Conservation (phyloP, 2,797 vertebrate species). For the Anguilla marmorata region DNA sequence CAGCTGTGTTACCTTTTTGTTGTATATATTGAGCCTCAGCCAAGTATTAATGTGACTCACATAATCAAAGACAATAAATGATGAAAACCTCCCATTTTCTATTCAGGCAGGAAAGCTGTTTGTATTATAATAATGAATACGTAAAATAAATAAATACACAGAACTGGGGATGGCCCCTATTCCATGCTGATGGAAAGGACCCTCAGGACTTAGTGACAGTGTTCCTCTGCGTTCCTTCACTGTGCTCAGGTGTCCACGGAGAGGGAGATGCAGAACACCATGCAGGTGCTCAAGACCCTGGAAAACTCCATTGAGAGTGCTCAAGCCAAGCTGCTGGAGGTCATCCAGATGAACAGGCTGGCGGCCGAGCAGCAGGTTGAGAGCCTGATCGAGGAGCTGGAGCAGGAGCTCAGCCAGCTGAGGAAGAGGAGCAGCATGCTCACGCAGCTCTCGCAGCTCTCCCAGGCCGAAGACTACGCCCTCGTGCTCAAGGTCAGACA, state of each 20-base stretch:
- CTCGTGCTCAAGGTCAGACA: constrained; percentile 61
- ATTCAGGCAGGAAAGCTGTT: background rate
- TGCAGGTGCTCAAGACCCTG: constrained; percentile 55
- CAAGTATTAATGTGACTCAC: background rate
- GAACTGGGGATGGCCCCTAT: background rate
- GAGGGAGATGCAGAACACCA: constrained; percentile 53
- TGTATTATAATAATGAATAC: background rate
- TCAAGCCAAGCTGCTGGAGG: constrained; percentile 64
- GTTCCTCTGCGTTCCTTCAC: background rate
- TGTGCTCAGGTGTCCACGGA: constrained; percentile 53
- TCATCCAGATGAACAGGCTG: constrained; percentile 57
- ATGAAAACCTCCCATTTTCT: background rate
- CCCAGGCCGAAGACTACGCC: constrained; percentile 51
- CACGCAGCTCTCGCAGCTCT: constrained; percentile 49
- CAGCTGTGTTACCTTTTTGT: background rate
- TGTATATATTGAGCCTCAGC: background rate
- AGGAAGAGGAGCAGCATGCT: constrained; percentile 51
- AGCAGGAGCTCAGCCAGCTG: constrained; percentile 65
- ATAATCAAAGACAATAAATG: background rate
- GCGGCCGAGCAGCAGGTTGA: constrained; percentile 60
- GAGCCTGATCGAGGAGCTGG: constrained; percentile 60
- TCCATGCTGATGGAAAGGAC: background rate
- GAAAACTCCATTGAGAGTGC: constrained; percentile 59
- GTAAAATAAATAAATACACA: background rate
- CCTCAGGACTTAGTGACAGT: background rate